Conservation (phyloP, 37 sponge, comb jelly and placozoan species). For the Halisarca cf. caerulea region DNA sequence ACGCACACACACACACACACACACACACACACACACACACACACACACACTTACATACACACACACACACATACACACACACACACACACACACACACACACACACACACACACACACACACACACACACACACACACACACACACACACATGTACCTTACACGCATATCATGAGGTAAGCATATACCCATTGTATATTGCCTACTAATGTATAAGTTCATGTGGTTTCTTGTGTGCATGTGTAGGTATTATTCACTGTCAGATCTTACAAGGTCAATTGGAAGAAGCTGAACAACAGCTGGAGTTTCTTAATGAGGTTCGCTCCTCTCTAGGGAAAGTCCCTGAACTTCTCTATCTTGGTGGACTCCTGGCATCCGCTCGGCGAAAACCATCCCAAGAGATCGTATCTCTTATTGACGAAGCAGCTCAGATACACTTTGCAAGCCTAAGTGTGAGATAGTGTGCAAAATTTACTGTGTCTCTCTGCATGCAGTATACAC, state of each 20-base stretch:
- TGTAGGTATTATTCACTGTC: conserved; percentile 84
- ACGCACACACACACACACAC: too few species aligned
- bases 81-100: too few species aligned
- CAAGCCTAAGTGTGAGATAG: conserved; percentile 4
- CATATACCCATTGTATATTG: too few species aligned
- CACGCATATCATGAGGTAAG: too few species aligned
- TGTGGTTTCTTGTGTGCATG: too few species aligned
- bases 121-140: neutral
- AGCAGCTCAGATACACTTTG: conserved; percentile 55
- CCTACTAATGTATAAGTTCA: too few species aligned
- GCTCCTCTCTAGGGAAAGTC: conserved; percentile 56
- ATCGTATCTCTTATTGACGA: conserved; percentile 54
- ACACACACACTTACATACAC: too few species aligned
- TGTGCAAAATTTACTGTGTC: neutral
- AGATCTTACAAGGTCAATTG: conserved; percentile 66
- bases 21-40: too few species aligned
- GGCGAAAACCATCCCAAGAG: neutral
- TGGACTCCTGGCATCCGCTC: conserved; percentile 61
- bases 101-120: neutral
- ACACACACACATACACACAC: too few species aligned
- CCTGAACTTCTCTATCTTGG: conserved; percentile 54
- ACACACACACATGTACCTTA: too few species aligned
- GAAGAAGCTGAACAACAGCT: conserved; percentile 92
- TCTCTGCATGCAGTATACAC: neutral
- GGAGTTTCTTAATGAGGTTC: conserved; percentile 88